Percentiles rank a stretch among this genome's conserved stretches.
phyloP scores from a whole-genome alignment of 2,113 vertebrate species.

The Emydocephalus ijimae region DNA sequence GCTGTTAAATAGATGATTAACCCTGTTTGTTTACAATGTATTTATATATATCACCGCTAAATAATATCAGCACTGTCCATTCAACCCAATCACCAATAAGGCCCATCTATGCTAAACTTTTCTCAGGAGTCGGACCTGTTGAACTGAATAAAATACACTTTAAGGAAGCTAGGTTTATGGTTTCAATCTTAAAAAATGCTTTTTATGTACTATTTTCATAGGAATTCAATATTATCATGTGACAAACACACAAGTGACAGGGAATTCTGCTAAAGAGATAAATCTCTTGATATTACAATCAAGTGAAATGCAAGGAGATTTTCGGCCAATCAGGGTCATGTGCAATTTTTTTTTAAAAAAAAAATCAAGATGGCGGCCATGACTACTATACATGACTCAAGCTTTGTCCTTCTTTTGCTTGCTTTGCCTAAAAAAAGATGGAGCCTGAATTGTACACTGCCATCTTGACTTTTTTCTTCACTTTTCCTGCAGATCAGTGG shows the following conservation, averaged over 20 bases:
- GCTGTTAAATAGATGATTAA: constrained; percentile 3
- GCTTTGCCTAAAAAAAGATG: neutral
- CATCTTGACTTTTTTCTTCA: neutral
- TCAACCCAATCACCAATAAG: neutral
- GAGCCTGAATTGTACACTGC: neutral
- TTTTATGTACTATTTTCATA: neutral
- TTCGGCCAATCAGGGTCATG: neutral
- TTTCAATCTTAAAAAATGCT: neutral
- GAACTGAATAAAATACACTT: neutral
- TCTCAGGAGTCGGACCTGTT: too few relatives aligned
- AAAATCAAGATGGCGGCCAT: neutral
- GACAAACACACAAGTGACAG: neutral
- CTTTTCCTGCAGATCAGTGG: neutral
- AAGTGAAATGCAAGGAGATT: neutral
- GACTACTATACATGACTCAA: neutral
- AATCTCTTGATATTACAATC: neutral
- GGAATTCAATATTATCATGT: neutral
- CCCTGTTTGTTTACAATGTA: neutral
- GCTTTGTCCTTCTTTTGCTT: neutral
- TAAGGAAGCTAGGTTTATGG: neutral
- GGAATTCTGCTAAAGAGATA: neutral
- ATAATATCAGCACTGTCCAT: neutral
- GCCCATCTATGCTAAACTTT: neutral
- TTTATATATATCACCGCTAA: neutral
- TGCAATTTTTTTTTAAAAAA: neutral